These are phyloP conservation scores for Pseudomyrmex pallidus DNA, from an alignment of 1,140 invertebrate species.

Conservation along the genomic window DNA sequence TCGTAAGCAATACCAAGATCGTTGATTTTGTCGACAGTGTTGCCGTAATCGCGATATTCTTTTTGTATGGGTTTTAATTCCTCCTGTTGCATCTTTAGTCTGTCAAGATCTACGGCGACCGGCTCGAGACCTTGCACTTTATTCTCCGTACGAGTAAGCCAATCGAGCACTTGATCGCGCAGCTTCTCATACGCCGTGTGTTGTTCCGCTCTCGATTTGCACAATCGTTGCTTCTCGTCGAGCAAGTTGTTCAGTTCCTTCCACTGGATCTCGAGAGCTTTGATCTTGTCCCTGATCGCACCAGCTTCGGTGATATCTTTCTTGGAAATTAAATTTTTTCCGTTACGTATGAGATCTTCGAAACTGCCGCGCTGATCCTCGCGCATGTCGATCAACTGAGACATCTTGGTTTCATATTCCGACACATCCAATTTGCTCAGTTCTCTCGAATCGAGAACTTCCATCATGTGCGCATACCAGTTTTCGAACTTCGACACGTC, in stretches of 20 bases:
- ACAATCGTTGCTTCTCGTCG: conserved; percentile 93
- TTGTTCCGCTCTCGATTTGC: conserved; percentile 93
- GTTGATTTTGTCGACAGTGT: conserved; percentile 96
- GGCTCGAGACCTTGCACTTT: conserved; percentile 90
- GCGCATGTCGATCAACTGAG: conserved; percentile 84
- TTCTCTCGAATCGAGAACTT: conserved; percentile 91
- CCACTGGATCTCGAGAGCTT: conserved; percentile 95
- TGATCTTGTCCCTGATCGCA: conserved; percentile 94
- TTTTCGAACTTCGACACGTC: conserved; percentile 89
- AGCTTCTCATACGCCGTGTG: conserved; percentile 93
- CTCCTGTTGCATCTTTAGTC: conserved; percentile 92
- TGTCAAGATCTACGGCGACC: conserved; percentile 94
- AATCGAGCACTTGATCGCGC: conserved; percentile 93
- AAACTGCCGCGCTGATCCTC: conserved; percentile 88
- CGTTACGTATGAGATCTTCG: conserved; percentile 92
- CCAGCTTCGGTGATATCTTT: conserved; percentile 96
- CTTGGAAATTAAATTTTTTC: conserved; percentile 93
- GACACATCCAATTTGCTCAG: conserved; percentile 89
- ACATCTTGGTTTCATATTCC: conserved; percentile 89
- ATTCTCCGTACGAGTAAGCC: conserved; percentile 93
- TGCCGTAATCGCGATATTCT: conserved; percentile 94
- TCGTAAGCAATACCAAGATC: conserved; percentile 95
- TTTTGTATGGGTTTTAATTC: conserved; percentile 95
- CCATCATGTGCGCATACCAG: conserved; percentile 90
- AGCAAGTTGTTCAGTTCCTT: conserved; percentile 92